Evolutionary conservation across 1,140 invertebrate species (phyloP).

Genomic region (Papilio helenus): DNA sequence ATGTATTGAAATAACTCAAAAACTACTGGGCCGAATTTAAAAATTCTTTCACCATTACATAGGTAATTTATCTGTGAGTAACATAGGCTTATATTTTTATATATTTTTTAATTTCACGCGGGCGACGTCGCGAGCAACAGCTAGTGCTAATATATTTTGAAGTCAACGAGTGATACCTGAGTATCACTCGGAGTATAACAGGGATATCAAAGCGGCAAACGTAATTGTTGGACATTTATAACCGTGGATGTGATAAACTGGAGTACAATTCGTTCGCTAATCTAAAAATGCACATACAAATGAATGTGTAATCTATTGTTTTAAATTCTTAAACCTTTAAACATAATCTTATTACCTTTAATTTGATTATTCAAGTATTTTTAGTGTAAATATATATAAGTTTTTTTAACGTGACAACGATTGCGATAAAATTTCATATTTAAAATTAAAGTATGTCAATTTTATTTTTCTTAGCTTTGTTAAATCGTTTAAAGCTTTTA

Average conservation of each 20-base stretch:
- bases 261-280: not conserved
- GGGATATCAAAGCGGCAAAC: not conserved
- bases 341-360: not conserved
- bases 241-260: not conserved
- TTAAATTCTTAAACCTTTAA: not conserved
- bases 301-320: not conserved
- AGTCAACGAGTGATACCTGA: not conserved
- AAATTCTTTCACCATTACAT: too few species aligned
- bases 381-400: too few species aligned
- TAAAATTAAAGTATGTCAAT: not conserved
- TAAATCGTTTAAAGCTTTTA: constrained; percentile 26
- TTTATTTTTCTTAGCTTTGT: not conserved
- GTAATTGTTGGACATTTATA: constrained; percentile 23
- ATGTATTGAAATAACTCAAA: too few species aligned
- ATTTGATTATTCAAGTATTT: not conserved
- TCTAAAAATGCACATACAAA: not conserved
- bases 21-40: too few species aligned
- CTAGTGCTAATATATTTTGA: not conserved
- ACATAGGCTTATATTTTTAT: too few species aligned
- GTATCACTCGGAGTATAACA: too few species aligned
- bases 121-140: too few species aligned
- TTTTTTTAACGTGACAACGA: too few species aligned
- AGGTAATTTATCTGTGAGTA: too few species aligned
- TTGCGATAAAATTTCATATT: too few species aligned
- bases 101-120: too few species aligned